Evolutionary conservation across 2,113 vertebrate species (phyloP), one percentile per base, ranked within the genome.

Genomic region (Aplodontia rufa): DNA sequence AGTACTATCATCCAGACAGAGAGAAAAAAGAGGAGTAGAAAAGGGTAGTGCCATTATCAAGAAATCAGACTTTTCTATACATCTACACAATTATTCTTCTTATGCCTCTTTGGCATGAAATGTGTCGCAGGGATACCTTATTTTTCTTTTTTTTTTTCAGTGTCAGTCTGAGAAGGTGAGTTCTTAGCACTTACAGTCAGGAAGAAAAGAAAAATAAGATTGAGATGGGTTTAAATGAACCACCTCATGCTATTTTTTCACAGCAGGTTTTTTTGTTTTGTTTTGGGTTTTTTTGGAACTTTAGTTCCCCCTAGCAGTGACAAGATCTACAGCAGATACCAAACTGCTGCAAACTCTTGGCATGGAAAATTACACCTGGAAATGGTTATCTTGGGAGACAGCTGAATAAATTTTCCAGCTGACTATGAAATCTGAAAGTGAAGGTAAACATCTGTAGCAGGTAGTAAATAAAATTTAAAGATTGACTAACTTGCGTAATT

Each of bases 381-480:
- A 83, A 78, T 45, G 80, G 49, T 66, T 84, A 72, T 86, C 87
- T 68, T 87, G 83, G 58, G 92, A 80, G 90, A 42, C 16, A 91
- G 80, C 84, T 60, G 82, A 87, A 82, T 66, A 76, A 51, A 74
- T 94, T 88, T 95, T 96, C 71, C 53, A 84, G 68, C 66, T 85
- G 84, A 87, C 79, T 80, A 81, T 55, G 53, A 88, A 62, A 81
- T 90, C 30, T 60, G 68, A 88, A 92, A 88, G 66, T 49, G 47
- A 91, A 96, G 35, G 85, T 62, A 93, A 92, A 88, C 87, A 92
- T 76, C 71, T 78, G n/a, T 90, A 55, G 95, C 37, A 28, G 40
- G 55, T 68, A 96, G 84, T 78, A 92, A 95, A 87, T 88, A 95
- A 78, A 96, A 87, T 90, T 87, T 92, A 53, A 96, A 87, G 84